phyloP scores from a whole-genome alignment of 2,113 vertebrate genomes.

The Calidris pugnax region DNA sequence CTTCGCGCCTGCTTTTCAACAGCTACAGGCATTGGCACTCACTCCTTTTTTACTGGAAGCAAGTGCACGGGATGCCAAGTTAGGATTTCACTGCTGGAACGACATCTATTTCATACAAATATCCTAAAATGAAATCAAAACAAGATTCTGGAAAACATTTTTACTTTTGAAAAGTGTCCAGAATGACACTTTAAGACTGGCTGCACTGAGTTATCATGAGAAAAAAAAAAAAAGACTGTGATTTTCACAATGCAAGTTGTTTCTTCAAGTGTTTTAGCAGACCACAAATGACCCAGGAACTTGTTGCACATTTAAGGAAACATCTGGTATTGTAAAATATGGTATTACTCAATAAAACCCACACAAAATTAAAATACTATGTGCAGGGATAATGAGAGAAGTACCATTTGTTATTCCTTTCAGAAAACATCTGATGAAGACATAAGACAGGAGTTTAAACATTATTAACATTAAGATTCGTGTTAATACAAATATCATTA shows the following conservation, averaged over 20 bases:
- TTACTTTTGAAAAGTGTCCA: not conserved
- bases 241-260: not conserved
- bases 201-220: not conserved
- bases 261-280: not conserved
- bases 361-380: not conserved
- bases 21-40: not conserved
- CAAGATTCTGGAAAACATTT: not conserved
- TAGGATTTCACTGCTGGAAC: not conserved
- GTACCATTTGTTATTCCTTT: not conserved
- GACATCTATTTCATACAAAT: not conserved
- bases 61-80: not conserved
- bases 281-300: not conserved
- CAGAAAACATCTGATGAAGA: not conserved
- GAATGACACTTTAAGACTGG: not conserved
- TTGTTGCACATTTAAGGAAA: not conserved
- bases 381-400: not conserved
- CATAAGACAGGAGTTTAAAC: not conserved
- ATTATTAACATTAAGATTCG: not conserved
- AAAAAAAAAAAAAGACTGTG: too few species aligned
- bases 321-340: not conserved
- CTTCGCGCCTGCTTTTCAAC: not conserved
- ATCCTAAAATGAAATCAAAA: not conserved
- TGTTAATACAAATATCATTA: not conserved
- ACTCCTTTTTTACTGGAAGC: constrained; percentile 3
- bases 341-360: not conserved